Base-by-base conservation (phyloP, 2,797 vertebrate species). In the Eptatretus atami region DNA sequence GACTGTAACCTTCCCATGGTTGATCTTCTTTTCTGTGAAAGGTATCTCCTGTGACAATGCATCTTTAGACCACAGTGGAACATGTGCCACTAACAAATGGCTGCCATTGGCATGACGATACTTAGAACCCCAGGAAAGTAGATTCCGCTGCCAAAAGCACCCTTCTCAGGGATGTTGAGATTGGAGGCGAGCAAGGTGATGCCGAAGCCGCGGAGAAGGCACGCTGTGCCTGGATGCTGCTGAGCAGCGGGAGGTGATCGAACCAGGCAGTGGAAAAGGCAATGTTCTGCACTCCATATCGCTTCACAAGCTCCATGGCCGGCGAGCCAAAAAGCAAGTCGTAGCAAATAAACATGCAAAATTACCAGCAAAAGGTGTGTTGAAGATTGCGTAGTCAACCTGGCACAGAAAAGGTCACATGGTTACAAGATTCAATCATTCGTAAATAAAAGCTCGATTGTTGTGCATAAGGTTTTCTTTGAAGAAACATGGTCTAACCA, bases 101-200 rank as follows among this genome's bases (percentile, higher is more conserved):
- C 69, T 74, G 53, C 79, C 74, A 68, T 67, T 68, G 63, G 81
- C 71, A 9, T 88, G 81, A 70, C 86, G 76, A 70, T 77, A 79
- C 19, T 78, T 74, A 0, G 80, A 80, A 63, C 77, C 73, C 68
- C 74, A 6, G 85, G 84, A 11, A 76, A 78, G 64, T 81, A 85
- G 68, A 95, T 82, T 1, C 90, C 90, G 10, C 88, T 94, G 12
- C 88, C 87, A 0, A 78, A 86, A 81, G 93, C 95, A n/a, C 79
- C 78, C 63, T 80, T 64, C 2, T 65, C 54, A 1, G 78, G 77
- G 1, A 77, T 74, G 57, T 83, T 83, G 64, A 82, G 72, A 67
- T 94, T 98, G 5, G 82, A 82, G 1, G 82, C 78, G 31, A 95
- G 75, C 8, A 98, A 2, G 1, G 78, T 85, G 68, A 86, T 44